phyloP scores from a whole-genome alignment of 2,888 invertebrate species.

The Torymus tubicola region DNA sequence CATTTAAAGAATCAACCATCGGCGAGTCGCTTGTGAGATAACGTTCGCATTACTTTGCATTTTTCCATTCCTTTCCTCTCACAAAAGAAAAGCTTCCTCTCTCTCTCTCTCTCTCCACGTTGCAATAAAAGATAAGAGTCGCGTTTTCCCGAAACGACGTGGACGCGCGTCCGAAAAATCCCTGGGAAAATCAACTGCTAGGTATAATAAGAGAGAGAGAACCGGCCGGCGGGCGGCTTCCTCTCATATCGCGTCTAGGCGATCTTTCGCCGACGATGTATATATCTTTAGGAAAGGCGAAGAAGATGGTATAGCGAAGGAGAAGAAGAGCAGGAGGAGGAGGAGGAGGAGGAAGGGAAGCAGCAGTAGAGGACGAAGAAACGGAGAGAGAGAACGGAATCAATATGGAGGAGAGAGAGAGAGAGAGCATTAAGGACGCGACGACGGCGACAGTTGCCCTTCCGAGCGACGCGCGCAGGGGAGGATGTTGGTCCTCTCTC shows the following conservation, averaged over 20 bases:
- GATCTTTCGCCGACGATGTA: neutral
- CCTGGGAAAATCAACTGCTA: conserved; percentile 12
- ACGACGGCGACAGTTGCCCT: conserved; percentile 37
- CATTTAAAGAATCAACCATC: conserved; percentile 1
- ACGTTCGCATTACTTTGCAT: conserved; percentile 14
- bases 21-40: neutral
- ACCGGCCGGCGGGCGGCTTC: neutral
- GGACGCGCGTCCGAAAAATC: neutral
- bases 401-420: conserved; percentile 33
- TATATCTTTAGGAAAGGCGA: too few species aligned
- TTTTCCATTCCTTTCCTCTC: neutral
- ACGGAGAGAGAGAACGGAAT: neutral
- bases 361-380: too few species aligned
- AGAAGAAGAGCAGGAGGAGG: neutral
- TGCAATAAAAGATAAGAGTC: conserved; percentile 18
- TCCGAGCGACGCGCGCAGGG: conserved; percentile 24
- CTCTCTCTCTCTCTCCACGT: neutral
- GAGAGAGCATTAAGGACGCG: conserved; percentile 5
- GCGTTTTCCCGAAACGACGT: conserved; percentile 1
- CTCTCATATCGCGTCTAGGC: neutral
- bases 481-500: neutral
- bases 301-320: too few species aligned
- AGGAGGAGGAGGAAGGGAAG: too few species aligned
- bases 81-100: conserved; percentile 16
- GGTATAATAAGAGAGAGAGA: neutral